phyloP scores from a whole-genome alignment of 2,888 invertebrate genomes.

The Vannuccia rotundouncinata region DNA sequence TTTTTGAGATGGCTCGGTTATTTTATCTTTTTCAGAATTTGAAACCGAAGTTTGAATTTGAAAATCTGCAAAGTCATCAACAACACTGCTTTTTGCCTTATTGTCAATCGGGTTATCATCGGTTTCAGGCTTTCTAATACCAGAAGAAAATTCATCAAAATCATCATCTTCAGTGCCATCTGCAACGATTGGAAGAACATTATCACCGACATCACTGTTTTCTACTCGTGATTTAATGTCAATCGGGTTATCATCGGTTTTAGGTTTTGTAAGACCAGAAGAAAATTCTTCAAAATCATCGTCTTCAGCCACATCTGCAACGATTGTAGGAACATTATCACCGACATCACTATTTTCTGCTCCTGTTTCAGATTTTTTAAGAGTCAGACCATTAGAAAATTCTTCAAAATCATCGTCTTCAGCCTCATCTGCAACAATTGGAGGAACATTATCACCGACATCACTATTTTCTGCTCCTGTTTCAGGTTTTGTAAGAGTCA shows the following conservation, averaged over 20 bases:
- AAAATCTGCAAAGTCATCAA: too few relatives aligned
- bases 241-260: background rate
- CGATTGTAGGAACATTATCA: background rate
- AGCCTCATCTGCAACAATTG: background rate
- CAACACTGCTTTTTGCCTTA: too few relatives aligned
- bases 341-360: background rate
- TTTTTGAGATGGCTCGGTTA: too few relatives aligned
- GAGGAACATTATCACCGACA: background rate
- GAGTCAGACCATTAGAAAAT: background rate
- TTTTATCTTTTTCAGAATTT: too few relatives aligned
- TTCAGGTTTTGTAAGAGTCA: background rate
- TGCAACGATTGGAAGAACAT: background rate
- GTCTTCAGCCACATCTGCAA: background rate
- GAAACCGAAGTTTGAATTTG: too few relatives aligned
- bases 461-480: background rate
- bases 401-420: background rate
- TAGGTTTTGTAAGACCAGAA: background rate
- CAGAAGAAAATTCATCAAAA: background rate
- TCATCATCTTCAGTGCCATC: background rate
- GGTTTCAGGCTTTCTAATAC: too few relatives aligned
- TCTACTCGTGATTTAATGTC: background rate
- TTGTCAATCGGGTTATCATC: too few relatives aligned
- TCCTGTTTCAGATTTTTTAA: background rate
- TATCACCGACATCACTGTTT: background rate
- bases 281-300: background rate